Base-by-base conservation (phyloP, 1,140 invertebrate genomes). In the Pseudomyrmex concolor region DNA sequence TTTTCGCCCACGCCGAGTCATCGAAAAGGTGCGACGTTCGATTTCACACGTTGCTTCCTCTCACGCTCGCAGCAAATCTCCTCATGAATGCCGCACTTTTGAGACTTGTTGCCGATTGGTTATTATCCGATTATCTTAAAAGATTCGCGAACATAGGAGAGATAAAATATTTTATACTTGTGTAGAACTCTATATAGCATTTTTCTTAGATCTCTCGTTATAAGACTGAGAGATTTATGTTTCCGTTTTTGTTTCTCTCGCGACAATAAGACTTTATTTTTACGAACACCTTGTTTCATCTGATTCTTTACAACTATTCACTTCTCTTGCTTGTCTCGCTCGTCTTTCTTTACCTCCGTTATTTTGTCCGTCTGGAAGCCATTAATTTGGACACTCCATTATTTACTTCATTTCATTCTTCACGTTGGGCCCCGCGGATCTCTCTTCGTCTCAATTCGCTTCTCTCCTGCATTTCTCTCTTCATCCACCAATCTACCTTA, bases 1-100 rank as follows among this genome's bases (percentile, higher is more conserved):
- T 70, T 81, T 72, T 71, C 84, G 54, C 70, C 82, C 68, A 25
- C 73, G 85, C 62, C 3, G 19, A 85, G 64, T 87, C 84, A 86
- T 81, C 72, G 43, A 77, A 77, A 50, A 2, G 43, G 43, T 25
- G 62, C 22, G 50, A 54, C 9, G 59, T 13, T 83, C 43, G 48
- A 77, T 85, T 87, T 82, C 68, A 59, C 83, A 71, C 84, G 55
- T 45, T 59, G 54, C 13, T 13, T 80, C 25, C n/a, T 57, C 59
- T 76, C 34, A 45, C 34, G 43, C 19, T 25, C 55, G 45, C 66
- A 34, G 3, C 3, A 70, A 68, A 68, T 78, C 74, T 63, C 60
- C 0, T 63, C 60, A 2, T 12, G 66, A 2, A 12, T 34, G 13
- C n/a, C 13, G 73, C 17, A n/a, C 12, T 60, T 9, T 19, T 2